phyloP scores from a whole-genome alignment of 1,140 invertebrate genomes.

The Chelonus insularis region DNA sequence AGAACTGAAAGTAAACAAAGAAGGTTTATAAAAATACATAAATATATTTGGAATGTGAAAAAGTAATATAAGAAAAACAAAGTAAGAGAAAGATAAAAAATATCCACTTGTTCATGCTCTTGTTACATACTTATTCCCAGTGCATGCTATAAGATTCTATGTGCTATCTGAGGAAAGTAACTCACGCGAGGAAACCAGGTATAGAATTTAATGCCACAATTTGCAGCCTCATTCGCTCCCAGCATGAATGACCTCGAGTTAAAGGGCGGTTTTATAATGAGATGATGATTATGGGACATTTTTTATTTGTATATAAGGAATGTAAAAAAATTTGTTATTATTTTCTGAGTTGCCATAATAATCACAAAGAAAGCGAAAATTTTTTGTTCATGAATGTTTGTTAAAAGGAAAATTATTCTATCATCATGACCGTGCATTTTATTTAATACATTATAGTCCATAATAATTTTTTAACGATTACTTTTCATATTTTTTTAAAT shows the following conservation, averaged over 20 bases:
- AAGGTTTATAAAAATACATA: no score
- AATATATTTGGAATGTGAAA: no score
- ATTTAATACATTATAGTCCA: no score
- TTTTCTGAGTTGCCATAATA: neutral
- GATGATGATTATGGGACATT: neutral
- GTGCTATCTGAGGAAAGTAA: neutral
- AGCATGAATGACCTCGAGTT: neutral
- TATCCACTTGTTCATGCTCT: neutral
- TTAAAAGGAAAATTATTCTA: no score
- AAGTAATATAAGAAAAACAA: no score
- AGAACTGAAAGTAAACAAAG: no score
- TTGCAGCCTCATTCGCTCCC: neutral
- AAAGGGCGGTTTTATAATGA: neutral
- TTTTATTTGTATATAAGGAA: neutral
- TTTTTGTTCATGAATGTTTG: no score
- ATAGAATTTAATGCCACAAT: constrained; percentile 18
- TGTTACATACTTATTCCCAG: neutral
- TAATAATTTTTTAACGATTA: no score
- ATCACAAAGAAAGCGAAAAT: no score
- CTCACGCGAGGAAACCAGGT: constrained; percentile 16
- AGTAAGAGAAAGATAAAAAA: no score
- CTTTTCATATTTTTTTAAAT: no score
- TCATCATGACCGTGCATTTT: no score
- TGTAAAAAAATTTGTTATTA: neutral
- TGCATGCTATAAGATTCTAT: neutral